Base-by-base conservation (phyloP, 2,888 invertebrate species). In the Ophion ventricosus region DNA sequence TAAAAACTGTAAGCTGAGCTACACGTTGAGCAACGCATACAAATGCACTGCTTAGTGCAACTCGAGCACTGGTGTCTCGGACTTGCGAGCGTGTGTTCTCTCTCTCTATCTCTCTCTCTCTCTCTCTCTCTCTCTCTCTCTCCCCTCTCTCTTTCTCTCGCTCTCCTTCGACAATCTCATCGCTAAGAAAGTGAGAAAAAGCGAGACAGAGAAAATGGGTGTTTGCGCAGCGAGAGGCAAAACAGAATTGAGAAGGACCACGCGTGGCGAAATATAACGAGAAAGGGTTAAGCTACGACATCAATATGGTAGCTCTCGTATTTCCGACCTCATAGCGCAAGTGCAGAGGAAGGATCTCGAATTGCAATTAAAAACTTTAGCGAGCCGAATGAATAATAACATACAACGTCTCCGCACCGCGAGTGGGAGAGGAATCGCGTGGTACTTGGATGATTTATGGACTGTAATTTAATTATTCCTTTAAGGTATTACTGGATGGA, bases 21-120 rank as follows among this genome's bases (percentile, higher is more conserved):
- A 75, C 70, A 72, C 66, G 75, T 80, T 64, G 70, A 54, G 64
- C 74, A 80, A 86, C 86, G 88, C 87, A 88, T 90, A 90, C 88
- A 87, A 90, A 90, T 90, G 88, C 87, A 86, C 85, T 83, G 85
- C 82, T 86, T 85, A 86, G 75, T 77, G 70, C 61, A 84, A 84
- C 59, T 74, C 74, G 83, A 72, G 83, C 66, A 72, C 86, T 67
- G 67, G 66, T 49, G 61, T 80, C 72, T 83, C 76, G 63, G 59
- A 23, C 43, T 29, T n/a, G 11, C 10, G 1, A 14, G 2, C 20
- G 1, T 66, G 23, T 35, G 14, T 1, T 10, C 43, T 2, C 25
- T 67, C 49, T 67, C n/a, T 67, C 49, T 67, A 25, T 49, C 67
- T 67, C 67, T 43, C 23, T 23, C 23, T 23, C 23, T 23, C 26